Evolutionary conservation across 2,113 vertebrate species (phyloP).

Genomic region (Platichthys flesus): DNA sequence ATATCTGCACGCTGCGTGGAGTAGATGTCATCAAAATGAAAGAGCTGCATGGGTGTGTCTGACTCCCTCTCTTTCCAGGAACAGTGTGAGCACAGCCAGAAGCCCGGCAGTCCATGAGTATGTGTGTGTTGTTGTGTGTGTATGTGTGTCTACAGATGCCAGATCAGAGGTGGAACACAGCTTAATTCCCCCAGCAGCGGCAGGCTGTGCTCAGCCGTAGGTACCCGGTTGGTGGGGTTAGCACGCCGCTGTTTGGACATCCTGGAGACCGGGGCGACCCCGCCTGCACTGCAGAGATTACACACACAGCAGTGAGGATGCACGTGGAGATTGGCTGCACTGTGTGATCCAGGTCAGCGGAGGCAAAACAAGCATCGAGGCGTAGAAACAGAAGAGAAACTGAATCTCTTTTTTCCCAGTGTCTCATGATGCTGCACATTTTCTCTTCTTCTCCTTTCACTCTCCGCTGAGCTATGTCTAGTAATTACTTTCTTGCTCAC

Average conservation of each 20-base stretch:
- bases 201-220: conserved; percentile 30
- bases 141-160: conserved; percentile 40
- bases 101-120: not conserved
- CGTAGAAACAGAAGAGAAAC: not conserved
- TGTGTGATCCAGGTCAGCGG: conserved; percentile 20
- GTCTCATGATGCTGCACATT: not conserved
- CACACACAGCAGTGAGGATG: conserved; percentile 5
- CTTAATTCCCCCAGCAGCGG: conserved; percentile 53
- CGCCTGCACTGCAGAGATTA: conserved; percentile 6
- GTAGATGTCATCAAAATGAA: conserved; percentile 7
- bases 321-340: not conserved
- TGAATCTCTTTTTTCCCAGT: not conserved
- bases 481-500: conserved; percentile 30
- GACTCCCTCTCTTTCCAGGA: conserved; percentile 48
- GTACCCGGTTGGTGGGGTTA: conserved; percentile 36
- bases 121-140: conserved; percentile 13
- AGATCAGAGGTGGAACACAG: conserved; percentile 59
- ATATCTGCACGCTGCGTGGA: not conserved
- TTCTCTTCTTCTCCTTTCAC: not conserved
- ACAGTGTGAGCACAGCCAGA: conserved; percentile 22
- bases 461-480: conserved; percentile 13
- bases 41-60: conserved; percentile 1
- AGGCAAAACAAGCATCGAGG: not conserved
- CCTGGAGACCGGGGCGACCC: conserved; percentile 37
- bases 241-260: conserved; percentile 26